Percentiles rank a stretch among this genome's conserved stretches.
These are phyloP conservation scores for Chloroceryle aenea DNA, from an alignment of 2,113 vertebrate species.

Conservation along the genomic window DNA sequence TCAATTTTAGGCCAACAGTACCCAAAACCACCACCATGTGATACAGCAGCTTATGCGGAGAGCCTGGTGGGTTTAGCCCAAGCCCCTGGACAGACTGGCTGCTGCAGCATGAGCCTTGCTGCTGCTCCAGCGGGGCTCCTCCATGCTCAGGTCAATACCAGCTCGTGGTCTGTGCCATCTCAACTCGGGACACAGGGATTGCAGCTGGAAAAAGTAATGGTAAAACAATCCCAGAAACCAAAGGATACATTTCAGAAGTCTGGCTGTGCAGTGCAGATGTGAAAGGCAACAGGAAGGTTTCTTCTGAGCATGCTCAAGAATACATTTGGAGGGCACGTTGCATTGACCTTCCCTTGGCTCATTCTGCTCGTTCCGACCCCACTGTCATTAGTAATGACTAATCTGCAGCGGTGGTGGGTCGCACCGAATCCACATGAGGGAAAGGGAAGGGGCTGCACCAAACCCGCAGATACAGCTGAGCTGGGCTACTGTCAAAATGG, in stretches of 20 bases:
- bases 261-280: neutral
- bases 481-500: slow-evolving; percentile 49
- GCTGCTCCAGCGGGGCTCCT: neutral
- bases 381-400: neutral
- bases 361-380: neutral
- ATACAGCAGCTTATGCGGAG: neutral
- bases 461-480: neutral
- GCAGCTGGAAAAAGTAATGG: neutral
- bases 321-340: neutral
- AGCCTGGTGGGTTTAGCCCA: neutral
- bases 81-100: neutral
- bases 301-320: neutral
- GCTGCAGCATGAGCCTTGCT: accelerated
- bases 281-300: neutral
- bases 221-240: neutral
- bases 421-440: neutral
- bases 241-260: neutral
- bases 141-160: accelerated
- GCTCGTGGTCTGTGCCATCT: neutral
- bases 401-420: neutral
- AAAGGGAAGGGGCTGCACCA: neutral
- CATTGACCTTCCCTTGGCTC: neutral
- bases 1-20: slow-evolving; percentile 60
- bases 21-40: slow-evolving; percentile 16
- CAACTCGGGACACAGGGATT: neutral